These are phyloP conservation scores for Aethina tumida DNA, from an alignment of 1,140 invertebrate species.

Conservation along the genomic window DNA sequence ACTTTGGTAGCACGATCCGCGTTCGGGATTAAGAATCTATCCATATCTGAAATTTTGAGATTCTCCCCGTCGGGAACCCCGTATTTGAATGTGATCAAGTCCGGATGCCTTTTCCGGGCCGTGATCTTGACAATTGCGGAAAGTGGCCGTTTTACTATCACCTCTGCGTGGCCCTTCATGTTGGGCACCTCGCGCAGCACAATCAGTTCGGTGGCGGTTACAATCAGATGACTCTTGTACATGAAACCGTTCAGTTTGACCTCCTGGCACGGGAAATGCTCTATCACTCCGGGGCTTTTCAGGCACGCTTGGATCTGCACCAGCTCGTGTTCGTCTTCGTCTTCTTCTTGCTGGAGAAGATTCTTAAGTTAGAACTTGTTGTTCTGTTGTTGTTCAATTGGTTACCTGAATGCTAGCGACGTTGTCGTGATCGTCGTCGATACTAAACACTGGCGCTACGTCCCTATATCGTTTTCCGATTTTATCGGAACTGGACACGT, in stretches of 20 bases:
- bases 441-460: conserved; percentile 87
- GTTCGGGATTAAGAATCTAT: conserved; percentile 85
- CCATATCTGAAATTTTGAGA: conserved; percentile 72
- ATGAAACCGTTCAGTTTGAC: conserved; percentile 79
- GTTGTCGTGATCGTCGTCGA: conserved; percentile 83
- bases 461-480: conserved; percentile 83
- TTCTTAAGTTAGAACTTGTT: conserved; percentile 32
- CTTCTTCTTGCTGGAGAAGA: conserved; percentile 31
- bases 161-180: conserved; percentile 65
- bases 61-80: conserved; percentile 66
- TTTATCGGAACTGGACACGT: conserved; percentile 71
- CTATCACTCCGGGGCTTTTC: conserved; percentile 74
- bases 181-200: conserved; percentile 73
- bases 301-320: conserved; percentile 66
- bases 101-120: conserved; percentile 84
- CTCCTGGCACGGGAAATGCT: conserved; percentile 84
- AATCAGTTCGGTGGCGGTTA: conserved; percentile 82
- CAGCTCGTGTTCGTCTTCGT: conserved; percentile 56
- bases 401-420: conserved; percentile 32
- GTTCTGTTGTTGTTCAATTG: too few species aligned
- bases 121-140: conserved; percentile 92
- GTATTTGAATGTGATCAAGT: conserved; percentile 94
- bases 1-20: conserved; percentile 82
- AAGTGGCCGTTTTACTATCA: conserved; percentile 75
- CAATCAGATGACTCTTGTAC: conserved; percentile 75